Conservation (phyloP, 2,888 invertebrate species). For the Maniola hyperantus region DNA sequence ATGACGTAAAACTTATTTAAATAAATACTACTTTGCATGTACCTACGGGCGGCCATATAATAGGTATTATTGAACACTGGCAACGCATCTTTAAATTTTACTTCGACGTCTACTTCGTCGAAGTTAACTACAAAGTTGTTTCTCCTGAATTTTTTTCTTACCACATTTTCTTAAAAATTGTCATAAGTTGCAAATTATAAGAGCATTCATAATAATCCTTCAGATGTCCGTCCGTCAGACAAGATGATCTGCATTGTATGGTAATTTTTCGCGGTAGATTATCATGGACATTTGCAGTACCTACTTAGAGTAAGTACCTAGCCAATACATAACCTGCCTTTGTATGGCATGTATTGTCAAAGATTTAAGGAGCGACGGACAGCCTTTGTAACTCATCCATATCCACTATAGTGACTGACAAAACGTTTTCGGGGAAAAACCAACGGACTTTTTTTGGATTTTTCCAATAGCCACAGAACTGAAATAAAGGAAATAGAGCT, state of each 20-base stretch:
- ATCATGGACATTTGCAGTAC: neutral
- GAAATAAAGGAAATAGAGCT: neutral
- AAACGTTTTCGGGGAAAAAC: constrained; percentile 2
- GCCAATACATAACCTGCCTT: neutral
- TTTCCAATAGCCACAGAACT: neutral
- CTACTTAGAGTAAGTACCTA: neutral
- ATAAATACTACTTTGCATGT: neutral
- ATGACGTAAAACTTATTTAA: neutral
- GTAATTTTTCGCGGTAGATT: neutral
- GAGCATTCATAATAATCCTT: neutral
- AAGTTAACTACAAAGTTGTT: no score
- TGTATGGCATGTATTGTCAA: constrained; percentile 11
- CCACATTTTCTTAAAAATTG: no score
- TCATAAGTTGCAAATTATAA: neutral
- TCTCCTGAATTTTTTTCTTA: no score
- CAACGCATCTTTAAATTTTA: no score
- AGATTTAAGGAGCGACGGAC: constrained; percentile 5
- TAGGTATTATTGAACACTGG: no score
- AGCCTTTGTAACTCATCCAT: constrained; percentile 2
- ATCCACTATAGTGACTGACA: neutral
- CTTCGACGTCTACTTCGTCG: no score
- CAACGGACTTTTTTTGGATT: neutral
- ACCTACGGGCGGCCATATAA: no score
- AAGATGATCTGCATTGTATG: neutral
- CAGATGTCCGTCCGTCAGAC: no score